A percentile compares a stretch with the other conserved stretches of the same genome.
Conservation (phyloP, 30 jellyfish, hydroid and myxozoan species). For the Mastigias papua region DNA sequence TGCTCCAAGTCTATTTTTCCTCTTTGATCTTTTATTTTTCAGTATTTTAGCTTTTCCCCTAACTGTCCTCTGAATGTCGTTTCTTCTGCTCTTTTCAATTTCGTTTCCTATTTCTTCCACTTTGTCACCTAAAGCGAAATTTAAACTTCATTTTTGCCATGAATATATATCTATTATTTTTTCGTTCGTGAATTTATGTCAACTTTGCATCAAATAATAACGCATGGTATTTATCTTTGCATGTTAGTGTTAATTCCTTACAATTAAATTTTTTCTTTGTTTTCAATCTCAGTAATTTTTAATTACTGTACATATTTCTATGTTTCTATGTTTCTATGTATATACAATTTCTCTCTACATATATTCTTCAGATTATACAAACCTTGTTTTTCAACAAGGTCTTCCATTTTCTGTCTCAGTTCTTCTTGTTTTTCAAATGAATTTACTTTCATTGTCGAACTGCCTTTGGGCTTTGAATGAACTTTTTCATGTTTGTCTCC, state of each 20-base stretch:
- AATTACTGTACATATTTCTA: too few relatives aligned
- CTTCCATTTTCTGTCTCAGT: constrained; percentile 61
- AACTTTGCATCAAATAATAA: too few relatives aligned
- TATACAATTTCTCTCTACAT: too few relatives aligned
- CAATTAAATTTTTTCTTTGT: too few relatives aligned
- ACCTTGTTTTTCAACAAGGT: constrained; percentile 52
- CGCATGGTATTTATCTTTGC: too few relatives aligned
- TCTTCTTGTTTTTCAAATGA: constrained; percentile 49
- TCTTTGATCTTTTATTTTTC: not conserved
- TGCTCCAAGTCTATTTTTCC: not conserved
- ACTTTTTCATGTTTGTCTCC: constrained; percentile 54
- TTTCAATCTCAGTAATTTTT: too few relatives aligned
- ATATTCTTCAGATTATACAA: not conserved
- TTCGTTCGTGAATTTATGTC: too few relatives aligned
- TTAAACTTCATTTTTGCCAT: too few relatives aligned
- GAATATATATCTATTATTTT: too few relatives aligned
- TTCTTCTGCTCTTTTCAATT: constrained; percentile 59
- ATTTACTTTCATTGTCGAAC: not conserved
- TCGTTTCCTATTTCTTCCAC: constrained; percentile 76
- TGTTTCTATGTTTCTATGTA: too few relatives aligned
- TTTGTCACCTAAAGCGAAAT: constrained; percentile 38
- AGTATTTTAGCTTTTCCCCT: not conserved
- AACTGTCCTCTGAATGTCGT: constrained; percentile 1
- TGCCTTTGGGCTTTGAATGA: constrained; percentile 9
- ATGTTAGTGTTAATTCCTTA: too few relatives aligned